Evolutionary conservation across 2,888 invertebrate genomes (phyloP), one percentile per base, ranked within the genome.

Genomic region (Rambutsinella grinnellia): DNA sequence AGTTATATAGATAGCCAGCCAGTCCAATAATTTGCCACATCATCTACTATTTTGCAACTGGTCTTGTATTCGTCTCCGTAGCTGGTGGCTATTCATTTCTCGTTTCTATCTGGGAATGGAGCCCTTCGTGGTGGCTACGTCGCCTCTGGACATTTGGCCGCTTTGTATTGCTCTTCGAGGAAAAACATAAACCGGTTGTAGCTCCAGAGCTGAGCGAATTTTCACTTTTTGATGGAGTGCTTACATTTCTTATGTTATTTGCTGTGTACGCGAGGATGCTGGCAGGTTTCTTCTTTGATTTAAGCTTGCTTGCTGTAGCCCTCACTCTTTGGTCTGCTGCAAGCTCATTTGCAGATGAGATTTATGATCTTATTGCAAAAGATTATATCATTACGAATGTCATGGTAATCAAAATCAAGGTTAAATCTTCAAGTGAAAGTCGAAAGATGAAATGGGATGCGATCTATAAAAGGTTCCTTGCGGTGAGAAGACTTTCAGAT

Each of bases 271-370:
- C n/a, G n/a, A n/a, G n/a, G n/a, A n/a, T n/a, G n/a, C n/a, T n/a
- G n/a, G n/a, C n/a, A n/a, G n/a, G n/a, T n/a, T n/a, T n/a, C n/a
- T n/a, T n/a, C n/a, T n/a, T n/a, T 47, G 62, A 51, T 6, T 23
- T 54, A 8, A 17, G 44, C 46, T 53, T 69, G 13, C 24, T 61
- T 15, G 3, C 44, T 10, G 8, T 19, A 10, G 23, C 61, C 1
- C 15, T 61, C 3, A 69, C 69, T n/a, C 17, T 61, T 1, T 69
- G 61, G 69, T 61, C 46, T 17, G 1, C 54, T 3, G 60, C 61
- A 13, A 47, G 10, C 27, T 23, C 54, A 17, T 69, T 69, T 15
- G 61, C 60, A 27, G 10, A 17, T 6, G 53, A 53, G 19, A 54
- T 69, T n/a, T 0, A 53, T 1, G 26, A n/a, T n/a, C n/a, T n/a